Conservation (phyloP, 2,797 vertebrate species). For the Tadarida brasiliensis region DNA sequence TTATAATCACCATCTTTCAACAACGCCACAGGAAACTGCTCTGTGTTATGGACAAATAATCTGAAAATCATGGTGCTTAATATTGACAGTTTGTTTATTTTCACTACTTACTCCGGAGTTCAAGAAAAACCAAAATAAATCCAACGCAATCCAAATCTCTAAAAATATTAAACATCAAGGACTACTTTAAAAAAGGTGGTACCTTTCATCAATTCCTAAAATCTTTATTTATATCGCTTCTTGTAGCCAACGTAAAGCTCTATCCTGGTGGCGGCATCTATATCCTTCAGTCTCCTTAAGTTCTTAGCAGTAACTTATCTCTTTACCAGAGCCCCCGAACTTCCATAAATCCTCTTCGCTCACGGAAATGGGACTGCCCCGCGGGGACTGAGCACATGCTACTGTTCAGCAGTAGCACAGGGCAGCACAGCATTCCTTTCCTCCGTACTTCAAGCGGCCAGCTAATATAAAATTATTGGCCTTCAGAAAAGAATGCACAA, state of each 20-base stretch:
- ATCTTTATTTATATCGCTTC: neutral
- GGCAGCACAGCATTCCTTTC: constrained; percentile 37
- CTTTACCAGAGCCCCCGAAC: neutral
- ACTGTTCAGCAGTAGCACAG: constrained; percentile 18
- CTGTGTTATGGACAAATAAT: neutral
- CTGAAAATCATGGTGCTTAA: constrained; percentile 29
- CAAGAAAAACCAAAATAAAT: constrained; percentile 30
- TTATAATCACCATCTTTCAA: neutral
- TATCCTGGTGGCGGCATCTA: neutral
- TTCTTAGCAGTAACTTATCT: neutral
- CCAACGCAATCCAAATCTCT: neutral
- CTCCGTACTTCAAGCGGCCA: constrained; percentile 38
- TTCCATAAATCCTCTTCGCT: constrained; percentile 20
- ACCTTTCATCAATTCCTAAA: constrained; percentile 26
- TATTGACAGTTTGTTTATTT: constrained; percentile 20
- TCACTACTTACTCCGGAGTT: neutral
- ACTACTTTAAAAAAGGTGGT: constrained; percentile 22
- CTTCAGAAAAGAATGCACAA: constrained; percentile 47
- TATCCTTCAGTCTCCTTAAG: neutral
- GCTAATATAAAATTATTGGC: constrained; percentile 43
- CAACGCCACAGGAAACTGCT: constrained; percentile 19
- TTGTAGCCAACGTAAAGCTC: neutral
- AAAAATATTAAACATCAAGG: constrained; percentile 38
- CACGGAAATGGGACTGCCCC: neutral
- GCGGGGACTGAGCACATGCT: neutral